Evolutionary conservation across 2,797 vertebrate genomes (phyloP).

Genomic region (Hypotaenidia okinawae): DNA sequence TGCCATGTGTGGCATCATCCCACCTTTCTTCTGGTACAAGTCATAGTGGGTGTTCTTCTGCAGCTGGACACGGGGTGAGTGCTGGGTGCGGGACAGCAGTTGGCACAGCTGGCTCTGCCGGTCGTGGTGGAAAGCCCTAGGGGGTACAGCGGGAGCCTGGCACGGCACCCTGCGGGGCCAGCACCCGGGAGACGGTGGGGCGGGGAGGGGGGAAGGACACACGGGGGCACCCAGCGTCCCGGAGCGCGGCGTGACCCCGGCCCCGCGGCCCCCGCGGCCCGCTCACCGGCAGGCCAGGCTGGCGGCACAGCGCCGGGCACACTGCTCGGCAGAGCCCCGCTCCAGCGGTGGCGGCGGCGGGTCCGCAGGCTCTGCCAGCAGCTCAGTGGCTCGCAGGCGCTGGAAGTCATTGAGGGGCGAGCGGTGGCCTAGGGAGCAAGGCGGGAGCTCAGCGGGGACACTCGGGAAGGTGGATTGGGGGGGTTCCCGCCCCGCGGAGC

Average conservation of each 20-base stretch:
- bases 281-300: conserved; percentile 86
- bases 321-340: conserved; percentile 79
- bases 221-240: background rate
- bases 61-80: conserved; percentile 80
- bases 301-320: conserved; percentile 82
- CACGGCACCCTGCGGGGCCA: fast-evolving
- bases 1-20: background rate
- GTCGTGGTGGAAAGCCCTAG: conserved; percentile 92
- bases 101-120: conserved; percentile 85
- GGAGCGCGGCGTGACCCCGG: fast-evolving
- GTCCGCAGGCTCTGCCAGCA: background rate
- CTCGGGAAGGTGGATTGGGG: too few relatives aligned
- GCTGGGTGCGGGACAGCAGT: conserved; percentile 88
- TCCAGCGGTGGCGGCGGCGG: fast-evolving
- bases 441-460: background rate
- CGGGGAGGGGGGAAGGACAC: background rate
- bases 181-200: fast-evolving
- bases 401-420: conserved; percentile 93
- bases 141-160: background rate
- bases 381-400: conserved; percentile 86
- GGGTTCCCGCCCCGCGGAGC: background rate
- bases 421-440: conserved; percentile 77
- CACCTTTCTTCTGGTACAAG: conserved; percentile 96
- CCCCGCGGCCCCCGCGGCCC: background rate
- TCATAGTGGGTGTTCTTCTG: conserved; percentile 91